Evolutionary conservation across 2,888 invertebrate genomes (phyloP), one percentile per base, ranked within the genome.

Genomic region (Troides helena): DNA sequence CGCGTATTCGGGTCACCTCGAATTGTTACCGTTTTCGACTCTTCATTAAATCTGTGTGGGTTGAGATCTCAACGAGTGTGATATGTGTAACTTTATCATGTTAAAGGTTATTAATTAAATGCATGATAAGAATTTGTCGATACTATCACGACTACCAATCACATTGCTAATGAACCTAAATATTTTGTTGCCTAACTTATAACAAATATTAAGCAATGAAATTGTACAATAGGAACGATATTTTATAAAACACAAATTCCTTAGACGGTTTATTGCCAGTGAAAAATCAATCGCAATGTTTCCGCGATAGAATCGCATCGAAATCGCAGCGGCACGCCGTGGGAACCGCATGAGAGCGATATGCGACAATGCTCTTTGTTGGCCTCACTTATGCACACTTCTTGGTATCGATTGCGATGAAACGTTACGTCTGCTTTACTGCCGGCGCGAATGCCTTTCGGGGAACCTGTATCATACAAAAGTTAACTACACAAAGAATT

Each of bases 361-460:
- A 89, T 88, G 86, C 85, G 82, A 89, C 89, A 89, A 88, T 88
- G 81, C 81, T 76, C 84, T 82, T 83, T 87, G 76, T 70, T 73
- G 76, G 73, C 75, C 72, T 72, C 72, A 80, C 77, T 76, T 75
- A 74, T 66, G 62, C 74, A 65, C 65, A 60, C 59, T 72, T 69
- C 71, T 72, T 53, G 21, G 66, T 67, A 72, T 69, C 69, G 57
- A 62, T 36, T 62, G 67, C 66, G 50, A 17, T 39, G 62, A 59
- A 66, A 30, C 58, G 50, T 64, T 66, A 70, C 68, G 61, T 68
- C 62, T 65, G 61, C 67, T 59, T 63, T 60, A 65, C 58, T 59
- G 67, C 69, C 30, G 50, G 17, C 60, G 17, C 60, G 46, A 63
- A 50, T 63, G 64, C 67, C 68, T 50, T 68, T 65, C 67, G 61